Evolutionary conservation across 2,113 vertebrate genomes (phyloP).

Genomic region (Carettochelys insculpta): DNA sequence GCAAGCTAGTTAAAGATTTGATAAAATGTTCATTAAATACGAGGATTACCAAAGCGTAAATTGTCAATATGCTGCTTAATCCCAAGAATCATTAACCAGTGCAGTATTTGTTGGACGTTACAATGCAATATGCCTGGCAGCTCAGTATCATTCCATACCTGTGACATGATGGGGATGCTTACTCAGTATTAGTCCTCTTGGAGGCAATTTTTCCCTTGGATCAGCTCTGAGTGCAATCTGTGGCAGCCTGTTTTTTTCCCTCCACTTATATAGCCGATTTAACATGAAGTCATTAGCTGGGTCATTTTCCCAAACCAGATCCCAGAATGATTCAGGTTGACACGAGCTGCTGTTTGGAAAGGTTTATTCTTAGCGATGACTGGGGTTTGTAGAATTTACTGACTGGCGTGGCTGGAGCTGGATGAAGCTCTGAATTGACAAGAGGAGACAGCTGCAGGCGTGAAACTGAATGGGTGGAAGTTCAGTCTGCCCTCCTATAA

Average conservation of each 20-base stretch:
- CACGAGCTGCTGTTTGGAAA: constrained; percentile 13
- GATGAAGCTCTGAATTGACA: neutral
- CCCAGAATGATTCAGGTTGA: constrained; percentile 45
- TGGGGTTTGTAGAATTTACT: neutral
- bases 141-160: constrained; percentile 74
- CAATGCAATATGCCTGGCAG: neutral
- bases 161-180: constrained; percentile 82
- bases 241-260: constrained; percentile 49
- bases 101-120: accelerated
- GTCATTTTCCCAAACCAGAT: constrained; percentile 70
- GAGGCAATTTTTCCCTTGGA: neutral
- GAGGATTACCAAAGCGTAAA: accelerated
- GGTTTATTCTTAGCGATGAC: constrained; percentile 80
- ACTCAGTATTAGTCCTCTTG: neutral
- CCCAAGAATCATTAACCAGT: neutral
- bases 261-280: constrained; percentile 72
- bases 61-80: neutral
- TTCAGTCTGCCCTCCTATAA: neutral
- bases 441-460: constrained; percentile 54
- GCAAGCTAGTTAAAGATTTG: neutral
- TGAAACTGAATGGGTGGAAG: neutral
- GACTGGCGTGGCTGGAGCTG: neutral
- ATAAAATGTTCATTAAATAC: neutral
- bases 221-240: constrained; percentile 62
- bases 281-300: constrained; percentile 57